These are phyloP conservation scores for Branchinecta lynchi DNA, from an alignment of 1,140 invertebrate species.

Conservation along the genomic window DNA sequence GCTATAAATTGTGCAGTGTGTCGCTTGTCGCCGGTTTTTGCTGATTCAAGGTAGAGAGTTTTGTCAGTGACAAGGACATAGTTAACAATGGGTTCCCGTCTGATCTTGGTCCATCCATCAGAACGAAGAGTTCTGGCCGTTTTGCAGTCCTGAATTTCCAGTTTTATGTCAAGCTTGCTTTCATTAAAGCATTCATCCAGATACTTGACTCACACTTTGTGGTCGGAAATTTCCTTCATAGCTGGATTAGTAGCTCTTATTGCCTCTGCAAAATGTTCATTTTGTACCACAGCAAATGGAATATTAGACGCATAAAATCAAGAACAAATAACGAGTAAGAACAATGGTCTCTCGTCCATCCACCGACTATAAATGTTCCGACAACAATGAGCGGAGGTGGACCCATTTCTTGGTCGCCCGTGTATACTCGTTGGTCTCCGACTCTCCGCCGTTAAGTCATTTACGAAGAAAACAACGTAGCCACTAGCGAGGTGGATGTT, in stretches of 20 bases:
- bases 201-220: background rate
- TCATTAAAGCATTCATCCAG: slow-evolving; percentile 3
- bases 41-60: slow-evolving; percentile 3
- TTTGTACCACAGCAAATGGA: background rate
- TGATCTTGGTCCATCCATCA: background rate
- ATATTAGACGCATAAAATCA: slow-evolving; percentile 5
- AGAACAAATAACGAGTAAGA: no score
- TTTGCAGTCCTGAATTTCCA: slow-evolving; percentile 11
- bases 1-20: slow-evolving; percentile 3
- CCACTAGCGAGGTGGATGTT: no score
- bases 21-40: background rate
- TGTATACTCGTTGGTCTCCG: no score
- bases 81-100: slow-evolving; percentile 11
- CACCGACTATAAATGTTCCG: no score
- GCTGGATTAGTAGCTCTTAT: slow-evolving; percentile 5
- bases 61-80: slow-evolving; percentile 9
- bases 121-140: background rate
- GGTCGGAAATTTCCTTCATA: slow-evolving; percentile 1
- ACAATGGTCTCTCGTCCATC: no score
- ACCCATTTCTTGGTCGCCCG: no score
- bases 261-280: slow-evolving; percentile 5
- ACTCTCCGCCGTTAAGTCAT: no score
- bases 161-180: slow-evolving; percentile 8
- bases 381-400: no score
- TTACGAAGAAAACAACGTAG: no score